A percentile compares a stretch with the other conserved stretches of the same genome.
Conservation (phyloP, 2,888 invertebrate species). For the Phengaris arion region DNA sequence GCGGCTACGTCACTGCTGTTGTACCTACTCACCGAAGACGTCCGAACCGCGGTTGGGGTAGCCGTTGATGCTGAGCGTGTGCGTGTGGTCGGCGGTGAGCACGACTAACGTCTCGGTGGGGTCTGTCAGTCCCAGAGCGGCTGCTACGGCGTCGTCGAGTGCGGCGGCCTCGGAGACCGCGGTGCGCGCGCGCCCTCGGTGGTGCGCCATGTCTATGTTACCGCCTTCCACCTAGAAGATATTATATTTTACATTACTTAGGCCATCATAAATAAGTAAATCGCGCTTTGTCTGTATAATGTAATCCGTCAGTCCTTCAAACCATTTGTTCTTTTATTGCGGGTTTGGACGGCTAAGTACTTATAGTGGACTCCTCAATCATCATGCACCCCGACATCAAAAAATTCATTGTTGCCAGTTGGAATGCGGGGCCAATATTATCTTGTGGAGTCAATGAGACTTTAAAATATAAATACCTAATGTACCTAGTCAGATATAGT, state of each 20-base stretch:
- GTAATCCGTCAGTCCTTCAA: too few relatives aligned
- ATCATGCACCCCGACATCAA: too few relatives aligned
- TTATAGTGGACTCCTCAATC: too few relatives aligned
- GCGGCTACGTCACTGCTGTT: background rate
- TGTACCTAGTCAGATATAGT: too few relatives aligned
- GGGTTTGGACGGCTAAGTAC: too few relatives aligned
- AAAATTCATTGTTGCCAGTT: too few relatives aligned
- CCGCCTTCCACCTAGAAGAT: slow-evolving; percentile 87
- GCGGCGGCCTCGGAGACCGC: slow-evolving; percentile 89
- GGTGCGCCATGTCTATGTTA: slow-evolving; percentile 92
- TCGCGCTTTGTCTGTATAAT: background rate
- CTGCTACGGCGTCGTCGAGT: slow-evolving; percentile 87
- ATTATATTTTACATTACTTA: background rate
- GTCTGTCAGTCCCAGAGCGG: slow-evolving; percentile 80
- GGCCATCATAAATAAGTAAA: too few relatives aligned
- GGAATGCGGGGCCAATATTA: too few relatives aligned
- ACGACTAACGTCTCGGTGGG: slow-evolving; percentile 87
- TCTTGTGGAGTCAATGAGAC: too few relatives aligned
- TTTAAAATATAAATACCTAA: too few relatives aligned
- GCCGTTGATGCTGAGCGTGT: slow-evolving; percentile 88
- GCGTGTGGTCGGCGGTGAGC: slow-evolving; percentile 92
- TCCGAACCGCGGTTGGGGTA: slow-evolving; percentile 84
- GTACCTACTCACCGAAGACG: slow-evolving; percentile 81
- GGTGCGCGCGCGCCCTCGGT: slow-evolving; percentile 86
- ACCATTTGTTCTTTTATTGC: too few relatives aligned